Evolutionary conservation across 2,888 invertebrate genomes (phyloP).

Genomic region (Lagria hirta): DNA sequence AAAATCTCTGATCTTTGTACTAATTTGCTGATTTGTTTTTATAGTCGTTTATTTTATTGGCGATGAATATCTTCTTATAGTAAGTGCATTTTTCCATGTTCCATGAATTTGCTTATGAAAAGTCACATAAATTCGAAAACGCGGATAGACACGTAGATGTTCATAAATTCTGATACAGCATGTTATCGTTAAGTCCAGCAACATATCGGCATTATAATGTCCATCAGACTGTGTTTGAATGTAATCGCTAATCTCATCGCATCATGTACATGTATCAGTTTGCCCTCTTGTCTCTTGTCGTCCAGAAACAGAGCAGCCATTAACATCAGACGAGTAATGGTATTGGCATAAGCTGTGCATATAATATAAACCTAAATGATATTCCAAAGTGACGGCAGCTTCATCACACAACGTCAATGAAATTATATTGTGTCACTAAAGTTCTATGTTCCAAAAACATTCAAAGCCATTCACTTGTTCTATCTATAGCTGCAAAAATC

Average conservation of each 20-base stretch:
- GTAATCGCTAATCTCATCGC: slow-evolving; percentile 39
- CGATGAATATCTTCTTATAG: slow-evolving; percentile 13
- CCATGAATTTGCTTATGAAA: slow-evolving; percentile 22
- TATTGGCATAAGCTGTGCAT: slow-evolving; percentile 31
- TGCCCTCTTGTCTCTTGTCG: slow-evolving; percentile 31
- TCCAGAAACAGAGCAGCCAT: slow-evolving; percentile 34
- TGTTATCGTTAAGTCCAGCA: slow-evolving; percentile 43
- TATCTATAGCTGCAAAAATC: too few relatives aligned
- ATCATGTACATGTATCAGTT: slow-evolving; percentile 26
- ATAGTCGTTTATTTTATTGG: slow-evolving; percentile 22
- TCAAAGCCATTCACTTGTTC: too few relatives aligned
- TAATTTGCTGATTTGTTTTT: too few relatives aligned
- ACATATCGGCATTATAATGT: slow-evolving; percentile 51
- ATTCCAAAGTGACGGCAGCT: too few relatives aligned
- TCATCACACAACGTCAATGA: too few relatives aligned
- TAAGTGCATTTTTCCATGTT: slow-evolving; percentile 20
- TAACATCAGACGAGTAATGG: slow-evolving; percentile 31
- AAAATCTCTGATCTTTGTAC: too few relatives aligned
- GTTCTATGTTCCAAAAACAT: too few relatives aligned
- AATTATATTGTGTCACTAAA: too few relatives aligned
- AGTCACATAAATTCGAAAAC: slow-evolving; percentile 21
- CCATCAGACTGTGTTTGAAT: slow-evolving; percentile 51
- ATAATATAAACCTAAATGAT: too few relatives aligned
- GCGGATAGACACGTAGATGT: slow-evolving; percentile 36
- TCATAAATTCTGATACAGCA: slow-evolving; percentile 44